Evolutionary conservation across 2,113 vertebrate species (phyloP).

Genomic region (human (Homo sapiens)): GRCh38 chr1:162926501-162927000

Average conservation of each 20-base stretch:
- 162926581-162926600: not conserved
- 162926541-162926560: not conserved
- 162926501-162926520: accelerated
- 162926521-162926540: not conserved
- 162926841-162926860: no score
- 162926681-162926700: not conserved
- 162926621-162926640: not conserved
- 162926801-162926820: not conserved
- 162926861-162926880: not conserved
- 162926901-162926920: not conserved
- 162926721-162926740: not conserved
- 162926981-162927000: not conserved
- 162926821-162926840: not conserved
- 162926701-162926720: not conserved
- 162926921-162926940: not conserved
- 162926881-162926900: not conserved
- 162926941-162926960: not conserved
- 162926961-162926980: not conserved
- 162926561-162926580: not conserved
- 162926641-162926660: not conserved
- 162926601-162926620: not conserved
- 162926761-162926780: not conserved
- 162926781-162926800: not conserved
- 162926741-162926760: not conserved
- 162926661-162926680: not conserved